A percentile compares a stretch with the other conserved stretches of the same genome.
phyloP scores from a whole-genome alignment of 2,113 vertebrate genomes.

The Centropus unirufus region DNA sequence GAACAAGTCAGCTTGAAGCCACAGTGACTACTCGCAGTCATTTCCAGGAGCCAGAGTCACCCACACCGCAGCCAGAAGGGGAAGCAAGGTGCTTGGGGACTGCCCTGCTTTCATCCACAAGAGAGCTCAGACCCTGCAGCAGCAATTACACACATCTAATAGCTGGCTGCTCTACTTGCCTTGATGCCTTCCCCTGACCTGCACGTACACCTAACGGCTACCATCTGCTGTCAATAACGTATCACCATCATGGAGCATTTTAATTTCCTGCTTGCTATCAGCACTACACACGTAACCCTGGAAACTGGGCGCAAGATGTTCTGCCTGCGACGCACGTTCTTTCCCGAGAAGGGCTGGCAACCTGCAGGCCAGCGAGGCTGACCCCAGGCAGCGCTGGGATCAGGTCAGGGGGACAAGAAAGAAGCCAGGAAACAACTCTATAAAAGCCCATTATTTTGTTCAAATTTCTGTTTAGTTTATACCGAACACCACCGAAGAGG shows the following conservation, averaged over 20 bases:
- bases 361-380: not conserved
- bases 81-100: not conserved
- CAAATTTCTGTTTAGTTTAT: not conserved
- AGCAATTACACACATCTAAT: not conserved
- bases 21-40: not conserved
- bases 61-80: not conserved
- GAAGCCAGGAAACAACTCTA: not conserved
- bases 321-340: not conserved
- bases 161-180: conserved; percentile 5
- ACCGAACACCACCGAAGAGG: not conserved
- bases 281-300: conserved; percentile 79
- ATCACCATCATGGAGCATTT: conserved; percentile 67
- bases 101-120: not conserved
- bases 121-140: not conserved
- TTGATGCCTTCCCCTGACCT: conserved; percentile 41
- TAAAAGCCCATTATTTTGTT: not conserved
- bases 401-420: not conserved
- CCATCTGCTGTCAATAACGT: conserved; percentile 71
- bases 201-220: conserved; percentile 44
- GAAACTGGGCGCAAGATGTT: conserved; percentile 65
- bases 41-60: not conserved
- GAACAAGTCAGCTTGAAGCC: not conserved
- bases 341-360: not conserved
- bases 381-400: not conserved
- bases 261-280: conserved; percentile 85